Evolutionary conservation across 2,888 invertebrate genomes (phyloP), one percentile per base, ranked within the genome.

Genomic region (Stictocephala bisonia): DNA sequence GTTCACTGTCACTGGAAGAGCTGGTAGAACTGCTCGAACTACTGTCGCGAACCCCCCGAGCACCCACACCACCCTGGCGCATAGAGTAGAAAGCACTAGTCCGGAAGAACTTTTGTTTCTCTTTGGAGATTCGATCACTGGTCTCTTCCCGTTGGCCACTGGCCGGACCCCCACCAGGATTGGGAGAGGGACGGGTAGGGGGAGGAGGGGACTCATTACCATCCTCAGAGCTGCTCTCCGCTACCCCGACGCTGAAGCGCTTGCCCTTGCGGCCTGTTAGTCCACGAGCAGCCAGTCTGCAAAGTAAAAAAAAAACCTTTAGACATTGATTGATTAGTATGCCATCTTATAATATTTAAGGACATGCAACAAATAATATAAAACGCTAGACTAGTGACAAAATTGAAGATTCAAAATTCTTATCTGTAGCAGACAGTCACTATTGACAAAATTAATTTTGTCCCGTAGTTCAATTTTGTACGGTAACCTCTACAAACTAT

Each of bases 71-170:
- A 79, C 82, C 79, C 80, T 77, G 79, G 77, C 77, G 79, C 77
- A 76, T 79, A 76, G 91, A 88, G 84, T 93, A 92, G 84, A 93
- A 93, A 70, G 91, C 92, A 80, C 92, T 92, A 83, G 90, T 88
- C 83, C 92, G 87, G 87, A 94, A 94, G 87, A 93, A 93, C 85
- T 93, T 93, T 85, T 92, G 93, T 85, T 93, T 94, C 87, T 94
- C 93, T 86, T 93, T 92, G 78, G 93, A 93, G 88, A 93, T 93
- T 83, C 88, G 88, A 84, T 92, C 92, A 85, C 90, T 87, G 83
- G 89, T 88, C 82, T 87, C 88, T 80, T 87, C 86, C 78, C 86
- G 86, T 79, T 84, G 84, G 83, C 83, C 83, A 83, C 83, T 83
- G 77, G 77, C 77, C 76, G 78, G 75, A 77, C 79, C 79, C 77